Evolutionary conservation across 2,113 vertebrate genomes (phyloP).

Genomic region (Anseranas semipalmata): DNA sequence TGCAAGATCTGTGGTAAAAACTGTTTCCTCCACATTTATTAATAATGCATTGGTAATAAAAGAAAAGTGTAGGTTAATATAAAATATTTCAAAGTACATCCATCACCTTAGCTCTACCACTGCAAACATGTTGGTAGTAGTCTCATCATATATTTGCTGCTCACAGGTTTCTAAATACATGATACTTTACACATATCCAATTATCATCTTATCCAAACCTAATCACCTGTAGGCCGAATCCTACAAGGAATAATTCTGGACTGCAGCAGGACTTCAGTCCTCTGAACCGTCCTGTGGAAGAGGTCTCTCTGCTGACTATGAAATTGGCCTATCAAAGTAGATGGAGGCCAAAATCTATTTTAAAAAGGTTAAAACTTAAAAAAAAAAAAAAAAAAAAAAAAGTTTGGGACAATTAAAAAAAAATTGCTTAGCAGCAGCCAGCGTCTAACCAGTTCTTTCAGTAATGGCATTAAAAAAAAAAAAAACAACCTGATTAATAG

Average conservation of each 20-base stretch:
- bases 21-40: neutral
- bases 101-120: neutral
- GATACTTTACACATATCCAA: neutral
- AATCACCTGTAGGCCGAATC: neutral
- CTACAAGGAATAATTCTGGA: neutral
- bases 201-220: neutral
- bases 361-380: too few species aligned
- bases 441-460: too few species aligned
- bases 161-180: neutral
- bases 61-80: neutral
- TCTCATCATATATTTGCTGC: neutral
- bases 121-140: neutral
- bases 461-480: too few species aligned
- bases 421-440: too few species aligned
- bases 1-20: neutral
- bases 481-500: too few species aligned
- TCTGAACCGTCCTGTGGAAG: accelerated
- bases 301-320: neutral
- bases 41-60: neutral
- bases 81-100: neutral
- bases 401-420: too few species aligned
- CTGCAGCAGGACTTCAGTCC: neutral
- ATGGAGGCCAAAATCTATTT: too few species aligned
- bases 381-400: too few species aligned
- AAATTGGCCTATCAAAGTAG: too few species aligned